Evolutionary conservation across 2,888 invertebrate genomes (phyloP).

Genomic region (Cheilosia variabilis): DNA sequence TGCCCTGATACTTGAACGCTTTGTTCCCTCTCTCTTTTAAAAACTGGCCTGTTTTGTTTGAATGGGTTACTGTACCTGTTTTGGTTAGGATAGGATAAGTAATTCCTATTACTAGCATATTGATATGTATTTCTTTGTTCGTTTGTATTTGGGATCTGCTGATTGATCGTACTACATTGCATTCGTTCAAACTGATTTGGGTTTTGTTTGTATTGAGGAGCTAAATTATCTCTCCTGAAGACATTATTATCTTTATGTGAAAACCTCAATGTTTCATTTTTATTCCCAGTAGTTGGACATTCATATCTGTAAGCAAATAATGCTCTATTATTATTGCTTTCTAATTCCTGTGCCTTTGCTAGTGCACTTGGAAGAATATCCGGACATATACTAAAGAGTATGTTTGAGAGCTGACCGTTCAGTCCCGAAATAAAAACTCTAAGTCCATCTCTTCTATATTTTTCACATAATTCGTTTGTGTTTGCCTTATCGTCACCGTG

Average conservation of each 20-base stretch:
- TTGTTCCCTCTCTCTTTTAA: too few species aligned
- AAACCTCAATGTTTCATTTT: background rate
- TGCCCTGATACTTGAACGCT: too few species aligned
- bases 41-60: too few species aligned
- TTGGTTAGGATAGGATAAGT: too few species aligned
- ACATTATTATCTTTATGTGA: background rate
- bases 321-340: background rate
- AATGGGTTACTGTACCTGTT: too few species aligned
- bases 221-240: background rate
- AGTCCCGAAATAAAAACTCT: background rate
- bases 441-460: background rate
- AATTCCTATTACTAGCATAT: too few species aligned
- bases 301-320: background rate
- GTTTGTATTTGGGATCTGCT: too few species aligned
- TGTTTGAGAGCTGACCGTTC: background rate
- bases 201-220: background rate
- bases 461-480: background rate
- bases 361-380: background rate
- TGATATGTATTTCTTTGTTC: too few species aligned
- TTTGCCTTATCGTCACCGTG: background rate
- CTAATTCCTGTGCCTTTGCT: background rate
- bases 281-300: background rate
- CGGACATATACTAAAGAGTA: background rate
- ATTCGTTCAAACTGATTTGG: background rate
- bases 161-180: too few species aligned